Evolutionary conservation across 2,888 invertebrate genomes (phyloP).

Genomic region (Oscheius myriophilus): DNA sequence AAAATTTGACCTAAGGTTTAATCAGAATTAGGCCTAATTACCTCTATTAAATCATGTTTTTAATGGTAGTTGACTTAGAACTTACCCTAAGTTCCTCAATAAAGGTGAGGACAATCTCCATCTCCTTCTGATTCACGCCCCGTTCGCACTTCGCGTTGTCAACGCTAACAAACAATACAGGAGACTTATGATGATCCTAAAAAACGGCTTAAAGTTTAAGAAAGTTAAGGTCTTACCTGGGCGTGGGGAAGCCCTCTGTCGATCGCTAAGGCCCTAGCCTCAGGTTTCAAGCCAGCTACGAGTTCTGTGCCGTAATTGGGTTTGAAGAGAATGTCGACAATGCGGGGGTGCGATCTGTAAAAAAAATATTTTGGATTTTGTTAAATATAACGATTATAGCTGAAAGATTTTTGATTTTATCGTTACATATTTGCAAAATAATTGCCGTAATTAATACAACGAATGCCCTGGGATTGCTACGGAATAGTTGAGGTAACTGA

Average conservation of each 20-base stretch:
- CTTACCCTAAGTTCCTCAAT: conserved; percentile 2
- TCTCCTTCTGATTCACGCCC: conserved; percentile 17
- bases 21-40: too few relatives aligned
- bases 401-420: too few relatives aligned
- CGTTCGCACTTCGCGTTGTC: conserved; percentile 6
- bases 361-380: not conserved
- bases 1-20: too few relatives aligned
- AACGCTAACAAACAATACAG: conserved; percentile 18
- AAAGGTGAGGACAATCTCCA: conserved; percentile 6
- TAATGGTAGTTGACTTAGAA: too few relatives aligned
- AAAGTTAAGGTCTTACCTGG: not conserved
- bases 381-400: not conserved
- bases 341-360: conserved; percentile 17
- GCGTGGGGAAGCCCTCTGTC: conserved; percentile 4
- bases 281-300: not conserved
- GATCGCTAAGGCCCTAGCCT: not conserved
- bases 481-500: too few relatives aligned
- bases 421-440: too few relatives aligned
- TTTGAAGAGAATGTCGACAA: conserved; percentile 5
- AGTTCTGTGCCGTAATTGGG: conserved; percentile 18
- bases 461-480: too few relatives aligned
- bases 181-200: conserved; percentile 9
- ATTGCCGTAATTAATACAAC: too few relatives aligned
- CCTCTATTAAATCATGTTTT: too few relatives aligned
- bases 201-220: too few relatives aligned